Conservation (phyloP, 1,140 invertebrate species). For the Drosophila bocqueti region DNA sequence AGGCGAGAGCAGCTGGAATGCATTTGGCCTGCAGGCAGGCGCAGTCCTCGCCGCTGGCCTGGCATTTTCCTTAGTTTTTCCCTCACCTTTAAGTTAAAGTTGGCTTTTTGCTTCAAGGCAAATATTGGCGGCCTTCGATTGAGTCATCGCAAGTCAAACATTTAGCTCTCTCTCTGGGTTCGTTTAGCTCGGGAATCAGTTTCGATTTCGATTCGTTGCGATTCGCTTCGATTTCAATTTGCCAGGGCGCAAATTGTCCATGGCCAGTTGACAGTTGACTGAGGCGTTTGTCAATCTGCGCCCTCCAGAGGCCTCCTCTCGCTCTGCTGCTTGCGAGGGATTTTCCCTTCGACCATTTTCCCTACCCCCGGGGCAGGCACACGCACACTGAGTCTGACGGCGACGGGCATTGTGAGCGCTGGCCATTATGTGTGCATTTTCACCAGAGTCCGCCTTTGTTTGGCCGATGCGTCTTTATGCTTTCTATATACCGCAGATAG, state of each 20-base stretch:
- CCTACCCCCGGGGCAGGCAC: constrained; percentile 21
- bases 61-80: constrained; percentile 27
- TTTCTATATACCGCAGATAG: constrained; percentile 2
- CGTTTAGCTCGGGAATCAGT: constrained; percentile 26
- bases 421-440: constrained; percentile 60
- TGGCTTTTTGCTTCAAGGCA: constrained; percentile 20
- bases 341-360: constrained; percentile 9
- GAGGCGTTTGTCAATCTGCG: constrained; percentile 46
- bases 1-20: constrained; percentile 47
- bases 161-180: constrained; percentile 47
- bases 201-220: constrained; percentile 36
- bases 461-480: constrained; percentile 48
- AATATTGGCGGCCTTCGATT: constrained; percentile 64
- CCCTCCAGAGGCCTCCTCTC: neutral
- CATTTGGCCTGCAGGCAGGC: constrained; percentile 55
- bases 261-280: constrained; percentile 54
- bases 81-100: constrained; percentile 54
- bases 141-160: constrained; percentile 76
- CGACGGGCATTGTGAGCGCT: constrained; percentile 34
- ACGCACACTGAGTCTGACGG: constrained; percentile 12
- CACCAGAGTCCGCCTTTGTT: constrained; percentile 50
- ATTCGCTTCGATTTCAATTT: constrained; percentile 76
- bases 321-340: neutral
- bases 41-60: constrained; percentile 22
- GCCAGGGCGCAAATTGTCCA: constrained; percentile 69